Percentiles rank a stretch among this genome's conserved stretches.
phyloP scores from a whole-genome alignment of 1,140 invertebrate genomes.

The Drosophila pruinosa region DNA sequence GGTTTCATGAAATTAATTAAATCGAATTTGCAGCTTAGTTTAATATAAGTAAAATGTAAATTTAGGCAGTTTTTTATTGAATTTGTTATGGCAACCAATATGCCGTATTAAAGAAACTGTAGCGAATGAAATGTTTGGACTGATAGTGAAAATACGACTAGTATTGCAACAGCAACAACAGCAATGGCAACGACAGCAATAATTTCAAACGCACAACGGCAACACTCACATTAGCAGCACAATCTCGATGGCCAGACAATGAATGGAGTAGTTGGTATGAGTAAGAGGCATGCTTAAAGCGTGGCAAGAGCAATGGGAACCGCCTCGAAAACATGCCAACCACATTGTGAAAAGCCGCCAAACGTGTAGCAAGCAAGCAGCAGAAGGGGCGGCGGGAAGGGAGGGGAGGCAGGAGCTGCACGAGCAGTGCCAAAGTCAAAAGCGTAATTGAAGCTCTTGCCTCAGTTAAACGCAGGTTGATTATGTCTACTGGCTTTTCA shows the following conservation, averaged over 20 bases:
- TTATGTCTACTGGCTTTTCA: constrained; percentile 73
- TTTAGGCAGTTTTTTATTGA: too few species aligned
- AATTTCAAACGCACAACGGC: constrained; percentile 30
- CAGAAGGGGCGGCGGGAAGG: background rate
- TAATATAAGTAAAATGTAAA: too few species aligned
- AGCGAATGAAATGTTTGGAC: constrained; percentile 11
- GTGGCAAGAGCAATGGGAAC: constrained; percentile 21
- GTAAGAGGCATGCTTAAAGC: background rate
- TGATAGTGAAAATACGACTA: constrained; percentile 53
- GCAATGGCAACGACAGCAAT: constrained; percentile 4
- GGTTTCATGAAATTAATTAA: too few species aligned
- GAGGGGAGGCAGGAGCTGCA: background rate
- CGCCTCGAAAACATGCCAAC: constrained; percentile 28
- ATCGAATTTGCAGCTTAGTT: background rate
- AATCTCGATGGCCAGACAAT: constrained; percentile 29
- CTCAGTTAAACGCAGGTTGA: constrained; percentile 68
- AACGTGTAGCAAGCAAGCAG: constrained; percentile 31
- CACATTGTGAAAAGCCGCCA: constrained; percentile 51
- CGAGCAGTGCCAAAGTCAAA: constrained; percentile 51
- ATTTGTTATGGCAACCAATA: background rate
- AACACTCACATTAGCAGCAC: background rate
- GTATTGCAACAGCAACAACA: constrained; percentile 9
- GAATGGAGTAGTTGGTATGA: constrained; percentile 1
- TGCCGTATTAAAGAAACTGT: background rate
- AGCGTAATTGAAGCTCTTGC: constrained; percentile 74